phyloP scores from a whole-genome alignment of 2,888 invertebrate genomes.

The Opisthograptis luteolata region DNA sequence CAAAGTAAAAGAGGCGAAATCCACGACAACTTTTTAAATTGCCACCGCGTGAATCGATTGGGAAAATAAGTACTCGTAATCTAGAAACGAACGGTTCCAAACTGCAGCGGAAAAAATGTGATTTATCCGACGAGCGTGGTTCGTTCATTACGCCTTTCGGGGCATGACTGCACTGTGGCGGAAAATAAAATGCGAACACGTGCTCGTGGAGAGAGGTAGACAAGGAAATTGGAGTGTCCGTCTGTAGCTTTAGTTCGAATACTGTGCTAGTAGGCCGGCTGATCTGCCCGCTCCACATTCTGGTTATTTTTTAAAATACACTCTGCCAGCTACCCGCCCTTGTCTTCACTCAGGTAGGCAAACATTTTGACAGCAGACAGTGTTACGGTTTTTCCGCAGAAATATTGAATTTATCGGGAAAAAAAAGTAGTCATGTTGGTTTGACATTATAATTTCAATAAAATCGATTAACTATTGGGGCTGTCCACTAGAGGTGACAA shows the following conservation, averaged over 20 bases:
- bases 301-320: too few species aligned
- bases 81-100: constrained; percentile 38
- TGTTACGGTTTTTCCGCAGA: too few species aligned
- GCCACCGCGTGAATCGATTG: constrained; percentile 43
- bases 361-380: too few species aligned
- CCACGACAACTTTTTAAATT: constrained; percentile 34
- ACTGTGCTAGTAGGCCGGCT: neutral
- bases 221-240: constrained; percentile 20
- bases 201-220: constrained; percentile 33
- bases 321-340: too few species aligned
- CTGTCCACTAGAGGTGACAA: too few species aligned
- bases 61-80: constrained; percentile 51
- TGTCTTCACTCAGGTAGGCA: too few species aligned
- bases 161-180: constrained; percentile 42
- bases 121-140: constrained; percentile 53
- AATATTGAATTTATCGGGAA: too few species aligned
- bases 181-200: constrained; percentile 52
- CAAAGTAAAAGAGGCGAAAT: too few species aligned
- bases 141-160: constrained; percentile 52
- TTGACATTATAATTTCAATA: too few species aligned
- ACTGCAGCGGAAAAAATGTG: constrained; percentile 46
- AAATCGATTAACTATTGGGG: too few species aligned
- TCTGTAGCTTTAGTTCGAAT: constrained; percentile 10
- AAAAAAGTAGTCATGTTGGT: too few species aligned
- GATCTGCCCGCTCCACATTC: neutral